Conservation (phyloP, 2,797 vertebrate species). For the Otolemur crassicaudatus region DNA sequence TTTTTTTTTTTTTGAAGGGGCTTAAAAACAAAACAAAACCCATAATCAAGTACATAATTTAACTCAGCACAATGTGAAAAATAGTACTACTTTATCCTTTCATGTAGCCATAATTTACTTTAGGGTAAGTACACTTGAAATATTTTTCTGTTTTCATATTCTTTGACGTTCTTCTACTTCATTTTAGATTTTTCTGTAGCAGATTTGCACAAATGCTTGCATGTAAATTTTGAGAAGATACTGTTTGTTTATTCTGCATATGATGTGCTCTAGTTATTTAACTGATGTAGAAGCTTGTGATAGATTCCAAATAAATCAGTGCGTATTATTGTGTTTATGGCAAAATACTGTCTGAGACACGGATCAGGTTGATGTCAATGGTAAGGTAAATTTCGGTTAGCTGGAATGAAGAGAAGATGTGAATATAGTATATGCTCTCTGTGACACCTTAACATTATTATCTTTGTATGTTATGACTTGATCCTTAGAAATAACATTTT, state of each 20-base stretch:
- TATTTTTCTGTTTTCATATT: slow-evolving; percentile 46
- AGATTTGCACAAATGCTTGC: not conserved
- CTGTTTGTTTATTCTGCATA: not conserved
- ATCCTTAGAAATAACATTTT: slow-evolving; percentile 40
- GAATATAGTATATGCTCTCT: slow-evolving; percentile 1
- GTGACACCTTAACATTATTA: not conserved
- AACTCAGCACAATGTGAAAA: slow-evolving; percentile 39
- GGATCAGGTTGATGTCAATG: not conserved
- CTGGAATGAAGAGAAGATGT: not conserved
- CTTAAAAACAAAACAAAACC: slow-evolving; percentile 47
- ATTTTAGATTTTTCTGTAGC: slow-evolving; percentile 11
- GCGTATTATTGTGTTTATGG: not conserved
- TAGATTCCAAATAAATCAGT: not conserved
- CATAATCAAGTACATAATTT: not conserved
- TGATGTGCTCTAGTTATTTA: not conserved
- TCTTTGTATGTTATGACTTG: slow-evolving; percentile 11
- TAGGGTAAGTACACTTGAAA: slow-evolving; percentile 38
- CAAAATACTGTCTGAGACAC: not conserved
- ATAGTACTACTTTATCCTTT: slow-evolving; percentile 23
- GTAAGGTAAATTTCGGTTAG: not conserved
- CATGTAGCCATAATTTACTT: not conserved
- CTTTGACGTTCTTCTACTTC: not conserved
- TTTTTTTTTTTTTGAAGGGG: slow-evolving; percentile 40
- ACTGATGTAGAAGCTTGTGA: not conserved
- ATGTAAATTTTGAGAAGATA: not conserved